A percentile compares a stretch with the other conserved stretches of the same genome.
phyloP scores from a whole-genome alignment of 2,113 vertebrate species.

The Rattus norvegicus region DNA sequence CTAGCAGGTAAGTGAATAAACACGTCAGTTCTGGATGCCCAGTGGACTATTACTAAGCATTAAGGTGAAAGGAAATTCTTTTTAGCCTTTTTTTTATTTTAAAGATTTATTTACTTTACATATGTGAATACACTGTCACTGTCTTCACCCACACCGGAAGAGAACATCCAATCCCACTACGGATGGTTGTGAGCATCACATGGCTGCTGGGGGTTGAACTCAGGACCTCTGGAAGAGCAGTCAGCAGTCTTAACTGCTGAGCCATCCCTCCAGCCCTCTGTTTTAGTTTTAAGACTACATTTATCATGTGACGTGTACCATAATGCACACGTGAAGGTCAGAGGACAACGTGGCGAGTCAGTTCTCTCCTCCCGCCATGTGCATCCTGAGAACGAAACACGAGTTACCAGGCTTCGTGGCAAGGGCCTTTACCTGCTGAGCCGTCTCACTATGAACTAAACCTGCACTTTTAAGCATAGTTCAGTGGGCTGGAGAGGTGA shows the following conservation, averaged over 20 bases:
- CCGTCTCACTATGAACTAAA: background rate
- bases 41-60: background rate
- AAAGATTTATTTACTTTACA: no score
- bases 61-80: background rate
- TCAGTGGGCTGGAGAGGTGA: no score
- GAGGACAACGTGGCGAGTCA: background rate
- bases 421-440: background rate
- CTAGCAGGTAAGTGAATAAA: background rate
- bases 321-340: background rate
- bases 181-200: no score
- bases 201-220: no score
- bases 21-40: background rate
- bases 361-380: background rate
- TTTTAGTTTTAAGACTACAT: background rate
- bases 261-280: no score
- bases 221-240: no score
- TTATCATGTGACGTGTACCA: background rate
- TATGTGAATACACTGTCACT: no score
- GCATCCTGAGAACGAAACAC: background rate
- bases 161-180: no score
- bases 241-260: no score
- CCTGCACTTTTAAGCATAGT: background rate
- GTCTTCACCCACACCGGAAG: no score
- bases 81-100: no score
- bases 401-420: background rate